Evolutionary conservation across 64 coral and sea anemone species (phyloP).

Genomic region (Stichodactyla mertensii): DNA sequence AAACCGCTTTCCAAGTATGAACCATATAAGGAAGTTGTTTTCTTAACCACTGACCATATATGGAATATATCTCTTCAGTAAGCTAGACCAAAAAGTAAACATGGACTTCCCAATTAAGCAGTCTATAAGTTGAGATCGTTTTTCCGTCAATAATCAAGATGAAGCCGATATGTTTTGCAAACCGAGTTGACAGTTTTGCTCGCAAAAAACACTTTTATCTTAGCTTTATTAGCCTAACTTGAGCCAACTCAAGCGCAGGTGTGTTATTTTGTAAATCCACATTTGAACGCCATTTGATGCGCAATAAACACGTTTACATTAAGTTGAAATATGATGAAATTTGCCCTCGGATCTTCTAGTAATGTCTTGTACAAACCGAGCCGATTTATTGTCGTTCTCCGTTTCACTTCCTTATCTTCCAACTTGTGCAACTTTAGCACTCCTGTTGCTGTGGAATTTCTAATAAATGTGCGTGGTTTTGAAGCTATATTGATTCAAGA

Average conservation of each 20-base stretch:
- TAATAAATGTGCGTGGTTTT: background rate
- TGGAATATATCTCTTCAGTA: background rate
- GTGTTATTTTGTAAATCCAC: background rate
- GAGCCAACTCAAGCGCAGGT: background rate
- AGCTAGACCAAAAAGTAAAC: no score
- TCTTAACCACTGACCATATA: background rate
- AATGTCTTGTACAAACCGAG: no score
- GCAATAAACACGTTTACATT: background rate
- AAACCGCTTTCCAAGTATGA: background rate
- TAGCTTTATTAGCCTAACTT: background rate
- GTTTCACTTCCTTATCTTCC: background rate
- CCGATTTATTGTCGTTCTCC: background rate
- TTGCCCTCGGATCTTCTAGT: no score
- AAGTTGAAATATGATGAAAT: background rate
- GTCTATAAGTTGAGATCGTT: background rate
- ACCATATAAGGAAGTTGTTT: background rate
- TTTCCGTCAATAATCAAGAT: background rate
- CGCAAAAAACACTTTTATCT: background rate
- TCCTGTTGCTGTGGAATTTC: background rate
- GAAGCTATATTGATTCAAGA: background rate
- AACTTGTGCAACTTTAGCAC: background rate
- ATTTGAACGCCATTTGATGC: background rate
- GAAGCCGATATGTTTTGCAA: background rate
- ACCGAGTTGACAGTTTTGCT: background rate
- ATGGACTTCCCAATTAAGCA: no score